Conservation (phyloP, 2,113 vertebrate species). For the Malurus elegans region DNA sequence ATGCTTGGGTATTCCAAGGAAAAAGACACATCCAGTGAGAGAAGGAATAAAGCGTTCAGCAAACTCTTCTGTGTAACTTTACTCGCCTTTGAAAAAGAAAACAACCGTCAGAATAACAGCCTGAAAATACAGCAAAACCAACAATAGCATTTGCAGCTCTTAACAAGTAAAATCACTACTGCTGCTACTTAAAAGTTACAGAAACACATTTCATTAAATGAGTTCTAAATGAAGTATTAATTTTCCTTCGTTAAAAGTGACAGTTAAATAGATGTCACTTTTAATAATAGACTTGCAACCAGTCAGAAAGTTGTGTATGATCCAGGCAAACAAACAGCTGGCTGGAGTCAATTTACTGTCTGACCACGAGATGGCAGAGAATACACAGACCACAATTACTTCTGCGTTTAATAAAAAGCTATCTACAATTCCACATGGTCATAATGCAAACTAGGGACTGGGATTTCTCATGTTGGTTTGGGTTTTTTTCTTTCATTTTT, state of each 20-base stretch:
- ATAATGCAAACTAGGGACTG: neutral
- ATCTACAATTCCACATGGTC: neutral
- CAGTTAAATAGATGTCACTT: neutral
- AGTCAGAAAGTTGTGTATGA: neutral
- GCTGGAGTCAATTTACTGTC: neutral
- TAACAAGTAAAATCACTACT: neutral
- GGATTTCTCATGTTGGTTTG: neutral
- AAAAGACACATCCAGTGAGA: slow-evolving; percentile 87
- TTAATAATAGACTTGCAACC: neutral
- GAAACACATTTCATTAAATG: neutral
- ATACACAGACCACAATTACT: neutral
- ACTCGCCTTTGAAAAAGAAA: slow-evolving; percentile 74
- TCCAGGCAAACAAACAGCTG: neutral
- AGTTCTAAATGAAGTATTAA: neutral
- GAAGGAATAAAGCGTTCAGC: slow-evolving; percentile 81
- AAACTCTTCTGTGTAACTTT: slow-evolving; percentile 81
- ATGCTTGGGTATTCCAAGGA: slow-evolving; percentile 82
- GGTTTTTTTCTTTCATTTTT: neutral
- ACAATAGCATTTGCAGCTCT: neutral
- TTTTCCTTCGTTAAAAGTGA: neutral
- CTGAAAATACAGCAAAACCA: neutral
- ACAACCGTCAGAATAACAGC: neutral
- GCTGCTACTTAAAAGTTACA: neutral
- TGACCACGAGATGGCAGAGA: slow-evolving; percentile 52
- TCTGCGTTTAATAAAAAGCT: neutral